Conservation (phyloP, 2,113 vertebrate genomes). For the Bubo blakistoni region DNA sequence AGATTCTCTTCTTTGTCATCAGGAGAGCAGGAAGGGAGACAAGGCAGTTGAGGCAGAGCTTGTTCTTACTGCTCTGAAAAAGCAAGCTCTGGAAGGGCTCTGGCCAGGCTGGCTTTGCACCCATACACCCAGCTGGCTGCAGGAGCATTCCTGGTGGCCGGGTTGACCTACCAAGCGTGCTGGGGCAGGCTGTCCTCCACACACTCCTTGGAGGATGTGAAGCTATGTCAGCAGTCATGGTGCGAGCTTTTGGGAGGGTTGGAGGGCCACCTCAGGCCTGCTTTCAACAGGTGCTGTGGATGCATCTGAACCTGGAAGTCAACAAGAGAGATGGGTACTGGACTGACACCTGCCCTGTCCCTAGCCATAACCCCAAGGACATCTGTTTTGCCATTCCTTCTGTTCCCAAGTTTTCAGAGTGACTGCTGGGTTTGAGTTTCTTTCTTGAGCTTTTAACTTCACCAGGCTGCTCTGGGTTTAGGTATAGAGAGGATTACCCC, state of each 20-base stretch:
- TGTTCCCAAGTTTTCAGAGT: neutral
- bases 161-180: neutral
- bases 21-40: neutral
- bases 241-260: neutral
- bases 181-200: neutral
- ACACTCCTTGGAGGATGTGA: neutral
- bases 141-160: neutral
- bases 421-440: rapidly evolving
- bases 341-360: neutral
- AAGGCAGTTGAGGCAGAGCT: neutral
- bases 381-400: neutral
- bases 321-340: neutral
- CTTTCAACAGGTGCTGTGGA: neutral
- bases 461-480: neutral
- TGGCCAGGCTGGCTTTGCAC: neutral
- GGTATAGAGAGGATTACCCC: neutral
- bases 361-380: neutral
- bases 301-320: neutral
- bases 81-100: neutral
- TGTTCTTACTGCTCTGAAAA: neutral
- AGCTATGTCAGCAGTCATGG: neutral
- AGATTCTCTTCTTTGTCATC: neutral
- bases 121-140: rapidly evolving
- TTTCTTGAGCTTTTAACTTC: neutral
- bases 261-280: neutral